Evolutionary conservation across 2,113 vertebrate genomes (phyloP).

Genomic region (Tyrannus savana): DNA sequence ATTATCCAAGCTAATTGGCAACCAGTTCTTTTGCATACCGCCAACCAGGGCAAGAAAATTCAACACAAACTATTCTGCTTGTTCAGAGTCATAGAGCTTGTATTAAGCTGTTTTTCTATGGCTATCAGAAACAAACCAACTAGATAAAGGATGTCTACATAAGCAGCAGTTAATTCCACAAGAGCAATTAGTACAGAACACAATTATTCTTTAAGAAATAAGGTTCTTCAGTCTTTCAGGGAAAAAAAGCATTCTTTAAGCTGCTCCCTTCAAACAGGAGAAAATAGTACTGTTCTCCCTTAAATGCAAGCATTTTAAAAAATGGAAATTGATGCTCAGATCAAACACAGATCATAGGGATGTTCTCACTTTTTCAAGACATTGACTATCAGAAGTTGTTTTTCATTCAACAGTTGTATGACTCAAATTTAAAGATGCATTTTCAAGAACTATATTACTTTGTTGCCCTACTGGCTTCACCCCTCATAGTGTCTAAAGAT

Average conservation of each 20-base stretch:
- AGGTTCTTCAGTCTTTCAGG: not conserved
- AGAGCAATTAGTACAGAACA: not conserved
- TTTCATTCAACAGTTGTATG: not conserved
- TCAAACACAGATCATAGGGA: not conserved
- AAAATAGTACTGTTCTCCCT: not conserved
- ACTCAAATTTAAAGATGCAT: not conserved
- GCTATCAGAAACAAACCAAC: not conserved
- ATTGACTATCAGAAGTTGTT: not conserved
- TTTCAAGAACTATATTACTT: not conserved
- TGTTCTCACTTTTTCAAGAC: not conserved
- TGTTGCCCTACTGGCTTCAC: not conserved
- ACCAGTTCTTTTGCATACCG: not conserved
- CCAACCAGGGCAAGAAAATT: not conserved
- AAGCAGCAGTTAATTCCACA: not conserved
- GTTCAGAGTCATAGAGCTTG: not conserved
- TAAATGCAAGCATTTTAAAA: not conserved
- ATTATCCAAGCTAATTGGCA: not conserved
- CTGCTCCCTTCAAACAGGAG: not conserved
- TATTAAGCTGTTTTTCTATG: not conserved
- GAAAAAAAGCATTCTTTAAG: not conserved
- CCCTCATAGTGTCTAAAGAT: not conserved
- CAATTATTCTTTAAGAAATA: not conserved
- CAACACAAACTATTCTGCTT: not conserved
- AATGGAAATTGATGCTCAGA: not conserved
- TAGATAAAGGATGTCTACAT: not conserved